Evolutionary conservation across 2,113 vertebrate genomes (phyloP).

Genomic region (Sphaerodactylus townsendi): DNA sequence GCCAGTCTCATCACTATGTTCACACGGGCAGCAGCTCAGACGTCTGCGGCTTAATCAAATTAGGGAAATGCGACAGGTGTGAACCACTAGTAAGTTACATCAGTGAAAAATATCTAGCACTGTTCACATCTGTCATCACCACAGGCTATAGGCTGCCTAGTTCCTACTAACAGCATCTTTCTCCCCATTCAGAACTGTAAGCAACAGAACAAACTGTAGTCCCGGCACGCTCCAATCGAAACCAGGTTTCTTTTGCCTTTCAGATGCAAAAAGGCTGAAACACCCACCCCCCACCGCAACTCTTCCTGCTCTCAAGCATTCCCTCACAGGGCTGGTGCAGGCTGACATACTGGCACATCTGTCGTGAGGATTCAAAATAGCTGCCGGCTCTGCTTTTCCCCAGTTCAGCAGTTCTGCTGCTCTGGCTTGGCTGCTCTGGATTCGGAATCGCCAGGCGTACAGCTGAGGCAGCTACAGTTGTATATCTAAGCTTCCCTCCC

Average conservation of each 20-base stretch:
- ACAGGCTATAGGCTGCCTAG: constrained; percentile 59
- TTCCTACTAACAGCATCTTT: constrained; percentile 49
- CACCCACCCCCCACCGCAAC: neutral
- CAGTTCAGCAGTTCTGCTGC: constrained; percentile 12
- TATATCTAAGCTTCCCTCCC: no score
- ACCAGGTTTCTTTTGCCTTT: constrained; percentile 16
- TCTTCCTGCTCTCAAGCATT: neutral
- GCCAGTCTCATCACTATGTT: constrained; percentile 57
- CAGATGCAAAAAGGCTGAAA: constrained; percentile 12
- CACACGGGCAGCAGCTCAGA: constrained; percentile 39
- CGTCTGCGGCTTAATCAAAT: constrained; percentile 12
- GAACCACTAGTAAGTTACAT: neutral
- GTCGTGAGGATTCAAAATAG: constrained; percentile 15
- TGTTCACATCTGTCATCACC: constrained; percentile 68
- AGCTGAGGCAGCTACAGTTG: no score
- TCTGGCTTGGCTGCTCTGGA: constrained; percentile 3
- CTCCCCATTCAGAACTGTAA: constrained; percentile 72
- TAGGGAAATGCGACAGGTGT: constrained; percentile 26
- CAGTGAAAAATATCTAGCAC: neutral
- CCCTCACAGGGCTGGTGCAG: neutral
- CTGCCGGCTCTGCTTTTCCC: constrained; percentile 6
- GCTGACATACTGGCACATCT: neutral
- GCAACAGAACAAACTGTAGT: constrained; percentile 86
- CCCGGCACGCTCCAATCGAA: constrained; percentile 61
- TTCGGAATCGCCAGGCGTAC: no score